These are phyloP conservation scores for Cheilosia vernalis DNA, from an alignment of 2,888 invertebrate species.

Conservation along the genomic window DNA sequence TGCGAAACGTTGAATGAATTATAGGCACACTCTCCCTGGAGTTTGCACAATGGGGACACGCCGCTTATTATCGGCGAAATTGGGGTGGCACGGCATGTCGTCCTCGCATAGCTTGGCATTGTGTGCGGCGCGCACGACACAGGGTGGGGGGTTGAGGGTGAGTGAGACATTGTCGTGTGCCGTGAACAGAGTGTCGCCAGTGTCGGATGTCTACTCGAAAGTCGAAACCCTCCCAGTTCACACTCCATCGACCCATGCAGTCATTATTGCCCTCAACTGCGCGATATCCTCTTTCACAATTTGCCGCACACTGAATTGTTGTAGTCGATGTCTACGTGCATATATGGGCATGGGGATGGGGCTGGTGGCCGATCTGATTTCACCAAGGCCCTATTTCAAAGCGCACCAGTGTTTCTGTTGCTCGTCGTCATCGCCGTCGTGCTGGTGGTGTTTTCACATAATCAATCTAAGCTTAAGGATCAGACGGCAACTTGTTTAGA, in stretches of 20 bases:
- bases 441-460: constrained; percentile 76
- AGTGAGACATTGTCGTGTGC: constrained; percentile 74
- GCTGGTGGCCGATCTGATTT: constrained; percentile 67
- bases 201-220: constrained; percentile 59
- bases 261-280: constrained; percentile 66
- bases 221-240: constrained; percentile 55
- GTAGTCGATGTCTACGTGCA: constrained; percentile 35
- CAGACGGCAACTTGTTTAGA: constrained; percentile 74
- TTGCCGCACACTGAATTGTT: constrained; percentile 70
- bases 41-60: constrained; percentile 72
- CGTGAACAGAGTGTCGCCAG: constrained; percentile 70
- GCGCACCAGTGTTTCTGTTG: constrained; percentile 44
- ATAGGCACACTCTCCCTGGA: constrained; percentile 72
- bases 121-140: constrained; percentile 11
- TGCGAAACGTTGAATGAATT: constrained; percentile 69
- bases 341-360: constrained; percentile 19
- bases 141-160: constrained; percentile 10
- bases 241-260: constrained; percentile 68
- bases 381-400: constrained; percentile 58
- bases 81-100: constrained; percentile 73
- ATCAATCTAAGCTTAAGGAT: constrained; percentile 77
- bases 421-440: constrained; percentile 21
- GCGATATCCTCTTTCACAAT: constrained; percentile 72
- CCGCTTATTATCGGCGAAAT: constrained; percentile 74
- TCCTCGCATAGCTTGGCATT: constrained; percentile 56